These are phyloP conservation scores for Lethenteron camtschaticum DNA, from an alignment of 2,113 vertebrate species.

Conservation along the genomic window DNA sequence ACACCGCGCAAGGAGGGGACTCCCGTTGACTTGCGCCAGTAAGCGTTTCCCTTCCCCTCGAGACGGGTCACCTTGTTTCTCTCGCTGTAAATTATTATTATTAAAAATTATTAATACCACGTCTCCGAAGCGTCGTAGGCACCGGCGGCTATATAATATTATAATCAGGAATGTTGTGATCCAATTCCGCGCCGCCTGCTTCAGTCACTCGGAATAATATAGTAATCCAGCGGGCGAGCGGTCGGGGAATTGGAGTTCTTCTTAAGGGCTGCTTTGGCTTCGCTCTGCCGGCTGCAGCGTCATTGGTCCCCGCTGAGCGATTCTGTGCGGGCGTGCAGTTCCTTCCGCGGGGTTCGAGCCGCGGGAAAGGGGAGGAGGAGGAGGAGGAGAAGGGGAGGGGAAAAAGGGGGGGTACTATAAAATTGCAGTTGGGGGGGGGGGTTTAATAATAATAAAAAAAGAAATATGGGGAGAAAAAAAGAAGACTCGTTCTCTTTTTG, in stretches of 20 bases:
- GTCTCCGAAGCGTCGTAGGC: background rate
- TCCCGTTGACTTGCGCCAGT: background rate
- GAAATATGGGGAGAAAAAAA: constrained; percentile 11
- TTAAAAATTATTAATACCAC: background rate
- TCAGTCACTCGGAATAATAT: constrained; percentile 5
- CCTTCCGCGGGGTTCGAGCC: constrained; percentile 3
- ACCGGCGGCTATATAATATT: constrained; percentile 3
- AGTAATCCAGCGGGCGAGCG: constrained; percentile 5
- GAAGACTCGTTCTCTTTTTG: constrained; percentile 18
- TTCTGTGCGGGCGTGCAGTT: background rate
- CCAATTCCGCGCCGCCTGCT: constrained; percentile 5
- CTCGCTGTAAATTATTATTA: background rate
- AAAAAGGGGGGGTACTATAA: background rate
- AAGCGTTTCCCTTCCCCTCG: background rate
- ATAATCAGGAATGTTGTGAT: constrained; percentile 3
- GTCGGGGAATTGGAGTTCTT: constrained; percentile 6
- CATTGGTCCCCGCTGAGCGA: background rate
- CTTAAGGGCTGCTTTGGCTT: constrained; percentile 5
- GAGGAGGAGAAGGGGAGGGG: background rate
- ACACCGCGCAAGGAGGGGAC: background rate
- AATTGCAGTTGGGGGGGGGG: background rate
- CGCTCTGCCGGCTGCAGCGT: constrained; percentile 4
- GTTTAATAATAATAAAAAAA: constrained; percentile 4
- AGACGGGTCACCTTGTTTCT: background rate
- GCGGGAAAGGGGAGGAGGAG: background rate